These are phyloP conservation scores for Trissolcus japonicus DNA, from an alignment of 2,888 invertebrate genomes.

Conservation along the genomic window DNA sequence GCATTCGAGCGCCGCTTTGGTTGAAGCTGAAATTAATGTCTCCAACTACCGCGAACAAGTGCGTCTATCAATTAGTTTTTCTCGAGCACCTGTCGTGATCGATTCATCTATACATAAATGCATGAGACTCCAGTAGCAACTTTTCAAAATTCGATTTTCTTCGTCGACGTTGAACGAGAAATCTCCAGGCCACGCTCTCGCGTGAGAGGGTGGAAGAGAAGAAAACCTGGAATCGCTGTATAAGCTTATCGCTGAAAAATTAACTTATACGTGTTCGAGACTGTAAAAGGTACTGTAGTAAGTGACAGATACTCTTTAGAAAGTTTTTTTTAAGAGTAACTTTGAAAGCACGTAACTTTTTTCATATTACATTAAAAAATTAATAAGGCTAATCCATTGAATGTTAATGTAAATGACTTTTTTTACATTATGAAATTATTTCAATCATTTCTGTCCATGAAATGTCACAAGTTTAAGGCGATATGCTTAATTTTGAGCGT, in stretches of 20 bases:
- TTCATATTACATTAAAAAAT: too few relatives aligned
- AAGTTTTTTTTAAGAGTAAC: background rate
- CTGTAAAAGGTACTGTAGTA: constrained; percentile 36
- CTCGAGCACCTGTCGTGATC: constrained; percentile 60
- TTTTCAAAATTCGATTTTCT: constrained; percentile 66
- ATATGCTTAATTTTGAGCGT: too few relatives aligned
- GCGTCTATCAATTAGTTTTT: constrained; percentile 63
- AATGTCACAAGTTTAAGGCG: too few relatives aligned
- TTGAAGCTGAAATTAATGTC: constrained; percentile 12
- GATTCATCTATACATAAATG: constrained; percentile 66
- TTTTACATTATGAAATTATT: too few relatives aligned
- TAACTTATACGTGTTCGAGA: constrained; percentile 45
- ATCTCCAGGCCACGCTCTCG: constrained; percentile 25
- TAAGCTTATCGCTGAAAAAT: constrained; percentile 54
- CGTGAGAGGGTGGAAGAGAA: constrained; percentile 33
- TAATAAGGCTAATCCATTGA: too few relatives aligned
- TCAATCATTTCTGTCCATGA: too few relatives aligned
- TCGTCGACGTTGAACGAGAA: constrained; percentile 57
- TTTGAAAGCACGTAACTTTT: too few relatives aligned
- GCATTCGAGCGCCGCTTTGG: constrained; percentile 9
- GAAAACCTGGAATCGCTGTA: constrained; percentile 41
- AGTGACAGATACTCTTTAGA: constrained; percentile 25
- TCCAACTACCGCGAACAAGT: constrained; percentile 31
- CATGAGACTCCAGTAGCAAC: constrained; percentile 61
- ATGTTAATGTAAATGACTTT: too few relatives aligned